phyloP scores from a whole-genome alignment of 2,888 invertebrate species.

The Branchellion lobata region DNA sequence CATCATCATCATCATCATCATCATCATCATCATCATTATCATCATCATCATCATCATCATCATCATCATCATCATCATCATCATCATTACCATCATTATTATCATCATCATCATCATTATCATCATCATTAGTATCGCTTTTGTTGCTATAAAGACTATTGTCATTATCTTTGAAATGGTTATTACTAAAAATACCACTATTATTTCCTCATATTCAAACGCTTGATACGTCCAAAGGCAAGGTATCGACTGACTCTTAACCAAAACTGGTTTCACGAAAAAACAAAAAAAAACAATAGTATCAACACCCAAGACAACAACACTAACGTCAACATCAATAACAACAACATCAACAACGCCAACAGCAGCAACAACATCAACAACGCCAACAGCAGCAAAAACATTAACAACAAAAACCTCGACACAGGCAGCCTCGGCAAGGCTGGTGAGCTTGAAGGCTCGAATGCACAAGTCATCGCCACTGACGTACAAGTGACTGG shows the following conservation, averaged over 20 bases:
- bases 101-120: slow-evolving; percentile 33
- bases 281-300: too few species aligned
- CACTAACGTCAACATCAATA: too few species aligned
- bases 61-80: slow-evolving; percentile 29
- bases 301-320: too few species aligned
- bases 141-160: background rate
- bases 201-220: too few species aligned
- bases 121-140: slow-evolving; percentile 49
- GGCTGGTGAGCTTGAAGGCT: slow-evolving; percentile 54
- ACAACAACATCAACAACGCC: too few species aligned
- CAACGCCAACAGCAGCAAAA: slow-evolving; percentile 18
- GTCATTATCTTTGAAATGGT: background rate
- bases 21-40: slow-evolving; percentile 5
- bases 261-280: too few species aligned
- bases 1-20: background rate
- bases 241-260: too few species aligned
- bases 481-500: slow-evolving; percentile 55
- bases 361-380: background rate
- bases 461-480: slow-evolving; percentile 55
- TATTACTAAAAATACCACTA: too few species aligned
- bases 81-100: slow-evolving; percentile 44
- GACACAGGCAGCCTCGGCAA: slow-evolving; percentile 34
- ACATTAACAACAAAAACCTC: background rate
- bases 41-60: background rate
- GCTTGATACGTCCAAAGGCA: too few species aligned